Conservation (phyloP, 2,113 vertebrate genomes). For the Ceyx margarethae region DNA sequence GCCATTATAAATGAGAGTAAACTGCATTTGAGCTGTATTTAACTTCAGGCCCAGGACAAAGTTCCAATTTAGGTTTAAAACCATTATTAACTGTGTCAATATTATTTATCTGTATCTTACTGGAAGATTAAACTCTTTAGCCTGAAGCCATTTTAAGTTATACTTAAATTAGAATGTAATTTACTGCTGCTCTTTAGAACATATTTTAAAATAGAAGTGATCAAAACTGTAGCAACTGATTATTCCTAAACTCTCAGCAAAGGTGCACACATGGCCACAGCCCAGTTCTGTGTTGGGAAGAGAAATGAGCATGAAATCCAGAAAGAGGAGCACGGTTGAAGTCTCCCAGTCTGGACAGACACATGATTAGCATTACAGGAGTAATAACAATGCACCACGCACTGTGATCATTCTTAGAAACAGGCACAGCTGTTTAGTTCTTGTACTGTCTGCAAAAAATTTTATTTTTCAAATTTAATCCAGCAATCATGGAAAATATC, state of each 20-base stretch:
- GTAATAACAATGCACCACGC: background rate
- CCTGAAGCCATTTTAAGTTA: background rate
- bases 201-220: background rate
- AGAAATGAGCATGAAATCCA: background rate
- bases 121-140: background rate
- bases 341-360: background rate
- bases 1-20: background rate
- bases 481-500: constrained; percentile 34
- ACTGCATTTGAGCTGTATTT: background rate
- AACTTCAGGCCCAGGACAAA: background rate
- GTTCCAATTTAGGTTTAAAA: background rate
- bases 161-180: background rate
- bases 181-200: background rate
- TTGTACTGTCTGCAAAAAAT: background rate
- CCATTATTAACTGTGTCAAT: background rate
- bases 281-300: background rate
- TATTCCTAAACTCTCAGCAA: background rate
- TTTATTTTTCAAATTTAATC: constrained; percentile 29
- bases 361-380: background rate
- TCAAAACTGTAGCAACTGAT: background rate
- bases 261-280: background rate
- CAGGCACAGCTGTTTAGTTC: constrained; percentile 35
- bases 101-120: background rate
- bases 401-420: constrained; percentile 50
- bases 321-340: background rate